Evolutionary conservation across 2,888 invertebrate genomes (phyloP).

Genomic region (Ormia ochracea): DNA sequence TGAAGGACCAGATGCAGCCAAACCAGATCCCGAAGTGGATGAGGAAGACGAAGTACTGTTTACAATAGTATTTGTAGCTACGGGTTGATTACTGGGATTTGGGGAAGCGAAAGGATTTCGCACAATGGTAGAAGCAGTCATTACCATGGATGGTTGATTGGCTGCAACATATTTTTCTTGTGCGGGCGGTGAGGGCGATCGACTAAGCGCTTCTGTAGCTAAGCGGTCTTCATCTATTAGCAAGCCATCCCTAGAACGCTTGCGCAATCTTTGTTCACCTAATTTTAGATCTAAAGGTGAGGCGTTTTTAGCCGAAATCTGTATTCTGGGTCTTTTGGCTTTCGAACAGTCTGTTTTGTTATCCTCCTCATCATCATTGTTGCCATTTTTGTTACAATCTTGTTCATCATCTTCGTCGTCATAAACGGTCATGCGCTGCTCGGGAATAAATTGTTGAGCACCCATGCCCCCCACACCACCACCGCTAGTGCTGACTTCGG

Average conservation of each 20-base stretch:
- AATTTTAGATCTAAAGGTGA: constrained; percentile 67
- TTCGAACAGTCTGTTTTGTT: constrained; percentile 63
- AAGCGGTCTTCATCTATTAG: constrained; percentile 68
- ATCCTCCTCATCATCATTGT: constrained; percentile 31
- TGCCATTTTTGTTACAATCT: neutral
- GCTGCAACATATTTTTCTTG: constrained; percentile 59
- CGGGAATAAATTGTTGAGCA: constrained; percentile 68
- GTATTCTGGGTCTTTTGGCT: constrained; percentile 69
- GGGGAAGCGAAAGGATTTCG: constrained; percentile 76
- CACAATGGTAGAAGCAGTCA: constrained; percentile 74
- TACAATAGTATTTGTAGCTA: constrained; percentile 17
- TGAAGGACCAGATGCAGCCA: constrained; percentile 50
- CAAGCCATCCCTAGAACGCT: constrained; percentile 71
- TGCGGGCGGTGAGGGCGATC: constrained; percentile 58
- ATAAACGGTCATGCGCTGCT: constrained; percentile 72
- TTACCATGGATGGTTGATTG: constrained; percentile 65
- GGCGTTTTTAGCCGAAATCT: constrained; percentile 54
- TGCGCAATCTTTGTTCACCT: constrained; percentile 78
- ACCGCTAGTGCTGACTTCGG: constrained; percentile 83
- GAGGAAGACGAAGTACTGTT: constrained; percentile 57
- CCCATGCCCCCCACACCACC: constrained; percentile 80
- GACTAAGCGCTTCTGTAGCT: constrained; percentile 63
- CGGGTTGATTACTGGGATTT: constrained; percentile 64
- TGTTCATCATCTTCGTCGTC: constrained; percentile 68
- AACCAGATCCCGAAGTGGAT: constrained; percentile 39